Base-by-base conservation (phyloP, 2,797 vertebrate genomes). In the Sciurus carolinensis region DNA sequence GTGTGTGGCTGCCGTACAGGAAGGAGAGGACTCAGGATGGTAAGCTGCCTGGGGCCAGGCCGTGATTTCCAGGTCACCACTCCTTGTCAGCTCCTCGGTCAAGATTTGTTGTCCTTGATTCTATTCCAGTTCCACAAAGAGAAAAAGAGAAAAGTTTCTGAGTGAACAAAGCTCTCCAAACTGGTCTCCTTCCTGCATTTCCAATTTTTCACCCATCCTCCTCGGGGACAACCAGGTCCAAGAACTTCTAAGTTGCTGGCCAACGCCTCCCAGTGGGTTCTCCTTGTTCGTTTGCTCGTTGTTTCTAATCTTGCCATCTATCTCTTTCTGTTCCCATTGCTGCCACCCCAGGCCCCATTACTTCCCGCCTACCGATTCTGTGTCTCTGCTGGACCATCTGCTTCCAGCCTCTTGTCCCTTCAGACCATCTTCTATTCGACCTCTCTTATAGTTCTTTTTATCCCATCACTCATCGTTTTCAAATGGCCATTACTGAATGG, bases 401-500 rank as follows among this genome's bases (percentile, higher is more conserved):
- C 64, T 33, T 26, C 17, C 52, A 66, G 30, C 17, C 66, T 77
- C 66, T 64, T 2, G 11, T 50, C 73, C 39, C 89, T 92, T 72
- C 39, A 59, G 59, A 54, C 44, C 1, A 22, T 26, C 62, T 24
- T 18, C 12, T 26, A 50, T 22, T 64, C 59, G 26, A 7, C 71
- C 62, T 30, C 54, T 52, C 3, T 24, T 36, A 7, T 28, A n/a
- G 39, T 69, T 80, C n/a, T 69, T 82, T 80, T 69, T 64, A 28
- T 64, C n/a, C 15, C 10, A 12, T 80, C 71, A 14, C 15, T n/a
- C 3, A 47, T 20, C 33, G 33, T 47, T 76, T 76, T 18, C 47
- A 66, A 75, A 24, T 36, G 47, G 15, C 42, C 17, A 13, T 82
- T 22, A 72, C n/a, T 52, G 50, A 95, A 92, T 26, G 18, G 94